Conservation (phyloP, 2,113 vertebrate genomes). For the Microtus montanus region DNA sequence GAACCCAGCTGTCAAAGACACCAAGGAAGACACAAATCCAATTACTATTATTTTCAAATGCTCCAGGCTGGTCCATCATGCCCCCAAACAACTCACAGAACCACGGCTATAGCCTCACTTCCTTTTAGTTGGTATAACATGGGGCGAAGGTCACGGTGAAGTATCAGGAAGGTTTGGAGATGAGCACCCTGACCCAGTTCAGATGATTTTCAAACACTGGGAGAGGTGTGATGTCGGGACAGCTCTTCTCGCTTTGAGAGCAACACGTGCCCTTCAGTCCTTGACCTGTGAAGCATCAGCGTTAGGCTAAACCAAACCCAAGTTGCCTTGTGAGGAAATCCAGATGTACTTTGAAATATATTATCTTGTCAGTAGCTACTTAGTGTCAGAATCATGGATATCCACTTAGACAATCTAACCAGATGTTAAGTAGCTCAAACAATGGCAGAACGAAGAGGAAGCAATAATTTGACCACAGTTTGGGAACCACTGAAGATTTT, state of each 20-base stretch:
- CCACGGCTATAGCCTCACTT: neutral
- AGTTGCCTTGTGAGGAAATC: neutral
- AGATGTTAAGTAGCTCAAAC: constrained; percentile 1
- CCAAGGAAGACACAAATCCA: neutral
- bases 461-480: constrained; percentile 2
- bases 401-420: neutral
- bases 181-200: neutral
- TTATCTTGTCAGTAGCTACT: neutral
- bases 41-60: neutral
- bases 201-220: neutral
- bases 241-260: neutral
- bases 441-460: neutral
- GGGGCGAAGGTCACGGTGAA: neutral
- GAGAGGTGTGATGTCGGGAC: neutral
- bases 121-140: neutral
- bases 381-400: constrained; percentile 23
- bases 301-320: constrained; percentile 3
- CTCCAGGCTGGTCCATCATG: neutral
- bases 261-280: neutral
- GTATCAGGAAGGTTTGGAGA: neutral
- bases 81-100: neutral
- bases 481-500: neutral
- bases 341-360: constrained; percentile 11
- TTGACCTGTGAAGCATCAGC: neutral
- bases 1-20: neutral